Base-by-base conservation (phyloP, 2,113 vertebrate species). In the Gymnogyps californianus region DNA sequence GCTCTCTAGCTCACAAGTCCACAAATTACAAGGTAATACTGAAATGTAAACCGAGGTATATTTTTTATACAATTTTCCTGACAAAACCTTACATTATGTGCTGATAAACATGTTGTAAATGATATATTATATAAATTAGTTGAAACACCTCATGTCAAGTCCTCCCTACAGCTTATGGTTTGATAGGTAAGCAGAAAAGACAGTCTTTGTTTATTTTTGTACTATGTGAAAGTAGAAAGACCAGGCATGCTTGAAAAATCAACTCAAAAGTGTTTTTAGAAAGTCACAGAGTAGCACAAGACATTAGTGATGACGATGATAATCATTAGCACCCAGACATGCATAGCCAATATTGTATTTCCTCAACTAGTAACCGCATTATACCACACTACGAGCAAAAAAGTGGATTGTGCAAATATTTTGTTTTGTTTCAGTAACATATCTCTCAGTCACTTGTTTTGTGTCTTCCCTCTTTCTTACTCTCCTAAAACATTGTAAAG, bases 151-250 rank as follows among this genome's bases (percentile, higher is more conserved):
- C 61, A 21, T 19, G 54, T 85, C 87, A 91, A 87, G 40, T 87
- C 44, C 61, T 81, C 74, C 40, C 61, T 51, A 71, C 44, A 57
- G 55, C 28, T 87, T 70, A 44, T 8, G 15, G 47, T 76, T 94
- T 93, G 74, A 94, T n/a, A 85, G 36, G 52, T 61, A 89, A 91
- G 77, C 69, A 93, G 65, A 82, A 87, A 91, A 94, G 52, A 72
- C 70, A 87, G 36, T 24, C 55, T 90, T 66, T 75, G 28, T 90
- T 90, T 80, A 70, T 81, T 89, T 83, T 89, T 47, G 57, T 42
- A 64, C 26, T 67, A 14, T 25, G n/a, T 47, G 47, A 72, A 77
- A 89, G 59, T 5, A 83, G 26, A 51, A 92, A 90, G 64, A 87
- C 20, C 80, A 93, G 69, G 74, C 65, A 82, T 14, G 9, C 83